Conservation (phyloP, 64 coral and sea anemone species). For the Dendronephthya gigantea region DNA sequence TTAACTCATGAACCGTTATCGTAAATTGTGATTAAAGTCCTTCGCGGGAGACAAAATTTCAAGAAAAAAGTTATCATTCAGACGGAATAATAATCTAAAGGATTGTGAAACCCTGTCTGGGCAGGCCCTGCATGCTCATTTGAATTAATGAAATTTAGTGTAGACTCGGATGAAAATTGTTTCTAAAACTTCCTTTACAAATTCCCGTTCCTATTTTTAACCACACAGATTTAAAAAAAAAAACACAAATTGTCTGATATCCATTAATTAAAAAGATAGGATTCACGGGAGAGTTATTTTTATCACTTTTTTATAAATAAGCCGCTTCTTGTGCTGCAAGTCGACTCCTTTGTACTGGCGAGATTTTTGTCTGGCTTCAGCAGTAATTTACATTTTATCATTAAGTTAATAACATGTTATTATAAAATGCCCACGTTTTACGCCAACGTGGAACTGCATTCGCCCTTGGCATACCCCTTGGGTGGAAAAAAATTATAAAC, state of each 20-base stretch:
- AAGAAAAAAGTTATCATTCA: no score
- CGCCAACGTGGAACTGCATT: not conserved
- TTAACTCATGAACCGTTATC: no score
- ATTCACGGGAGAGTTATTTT: not conserved
- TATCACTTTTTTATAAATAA: not conserved
- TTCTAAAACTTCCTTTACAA: no score
- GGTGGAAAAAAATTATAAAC: no score
- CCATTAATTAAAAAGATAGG: not conserved
- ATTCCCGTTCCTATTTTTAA: not conserved
- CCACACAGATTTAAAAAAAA: not conserved
- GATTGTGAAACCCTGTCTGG: no score
- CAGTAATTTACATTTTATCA: not conserved
- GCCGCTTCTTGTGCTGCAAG: not conserved
- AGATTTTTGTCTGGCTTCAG: not conserved
- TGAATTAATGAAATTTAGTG: no score
- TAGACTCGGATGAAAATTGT: no score
- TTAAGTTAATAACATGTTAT: not conserved
- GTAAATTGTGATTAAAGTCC: no score
- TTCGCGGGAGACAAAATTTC: no score
- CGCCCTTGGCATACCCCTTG: not conserved
- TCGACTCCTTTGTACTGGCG: not conserved
- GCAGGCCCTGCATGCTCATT: no score
- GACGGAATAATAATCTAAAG: no score
- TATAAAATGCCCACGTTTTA: not conserved
- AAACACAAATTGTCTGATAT: not conserved